A percentile compares a stretch with the other conserved stretches of the same genome.
Conservation (phyloP, 2,113 vertebrate genomes). For the Zonotrichia leucophrys region DNA sequence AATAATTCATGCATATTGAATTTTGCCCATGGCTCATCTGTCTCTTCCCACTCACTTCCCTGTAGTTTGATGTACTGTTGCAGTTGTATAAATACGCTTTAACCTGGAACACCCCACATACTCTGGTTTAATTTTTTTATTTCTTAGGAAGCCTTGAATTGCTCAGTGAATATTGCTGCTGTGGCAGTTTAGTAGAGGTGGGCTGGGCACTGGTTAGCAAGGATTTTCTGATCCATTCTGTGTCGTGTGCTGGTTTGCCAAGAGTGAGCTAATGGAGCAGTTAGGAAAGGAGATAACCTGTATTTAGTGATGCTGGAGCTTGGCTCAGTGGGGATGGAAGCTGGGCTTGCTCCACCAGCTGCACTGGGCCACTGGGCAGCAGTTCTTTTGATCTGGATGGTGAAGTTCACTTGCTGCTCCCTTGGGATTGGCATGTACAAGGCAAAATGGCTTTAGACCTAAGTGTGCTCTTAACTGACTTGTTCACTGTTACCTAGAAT, state of each 20-base stretch:
- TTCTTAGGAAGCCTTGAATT: not conserved
- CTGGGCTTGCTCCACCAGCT: not conserved
- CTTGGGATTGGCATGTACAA: not conserved
- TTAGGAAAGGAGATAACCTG: not conserved
- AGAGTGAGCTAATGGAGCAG: not conserved
- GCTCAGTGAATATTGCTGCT: not conserved
- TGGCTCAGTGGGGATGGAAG: not conserved
- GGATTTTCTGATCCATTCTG: not conserved
- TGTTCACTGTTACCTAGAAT: not conserved
- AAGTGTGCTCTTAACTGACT: not conserved
- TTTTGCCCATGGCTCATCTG: not conserved
- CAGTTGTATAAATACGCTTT: not conserved
- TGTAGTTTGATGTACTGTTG: not conserved
- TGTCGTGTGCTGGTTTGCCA: not conserved
- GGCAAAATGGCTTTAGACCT: not conserved
- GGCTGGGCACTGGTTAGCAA: not conserved
- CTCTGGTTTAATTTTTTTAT: not conserved
- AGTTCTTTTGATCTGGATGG: not conserved
- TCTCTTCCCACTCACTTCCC: not conserved
- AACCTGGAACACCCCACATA: not conserved
- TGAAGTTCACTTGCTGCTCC: not conserved
- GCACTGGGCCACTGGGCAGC: not conserved
- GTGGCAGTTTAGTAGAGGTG: not conserved
- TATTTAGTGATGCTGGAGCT: not conserved
- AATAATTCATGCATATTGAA: not conserved